Conservation (phyloP, 2,797 vertebrate genomes). For the Pipistrellus kuhlii region DNA sequence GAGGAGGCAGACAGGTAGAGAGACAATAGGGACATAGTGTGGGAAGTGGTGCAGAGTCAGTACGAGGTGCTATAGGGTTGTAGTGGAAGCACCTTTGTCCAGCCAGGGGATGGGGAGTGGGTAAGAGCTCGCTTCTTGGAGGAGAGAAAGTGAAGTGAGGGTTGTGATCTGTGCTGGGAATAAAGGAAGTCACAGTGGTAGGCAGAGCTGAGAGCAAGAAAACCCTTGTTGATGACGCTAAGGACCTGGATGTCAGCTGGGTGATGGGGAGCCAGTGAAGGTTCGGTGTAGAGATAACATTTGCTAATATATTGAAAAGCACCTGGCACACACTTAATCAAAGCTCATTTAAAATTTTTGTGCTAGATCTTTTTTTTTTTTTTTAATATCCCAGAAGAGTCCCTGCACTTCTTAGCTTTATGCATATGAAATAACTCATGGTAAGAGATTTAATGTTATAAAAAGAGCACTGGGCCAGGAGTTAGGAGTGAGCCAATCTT, state of each 20-base stretch:
- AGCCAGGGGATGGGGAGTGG: neutral
- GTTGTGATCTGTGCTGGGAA: neutral
- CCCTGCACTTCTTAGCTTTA: neutral
- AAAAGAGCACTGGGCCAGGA: neutral
- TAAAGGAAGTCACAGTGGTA: neutral
- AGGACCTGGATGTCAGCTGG: neutral
- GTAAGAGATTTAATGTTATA: neutral
- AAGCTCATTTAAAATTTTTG: neutral
- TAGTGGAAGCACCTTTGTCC: neutral
- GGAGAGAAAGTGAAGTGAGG: neutral
- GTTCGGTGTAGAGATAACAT: neutral
- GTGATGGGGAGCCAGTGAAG: neutral
- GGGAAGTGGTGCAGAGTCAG: neutral
- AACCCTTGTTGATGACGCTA: neutral
- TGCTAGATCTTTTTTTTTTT: neutral
- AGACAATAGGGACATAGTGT: neutral
- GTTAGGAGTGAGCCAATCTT: neutral
- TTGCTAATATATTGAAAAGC: neutral
- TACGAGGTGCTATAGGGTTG: accelerated
- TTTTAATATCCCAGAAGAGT: neutral
- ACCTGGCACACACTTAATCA: neutral
- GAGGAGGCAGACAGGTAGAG: neutral
- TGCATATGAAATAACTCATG: neutral
- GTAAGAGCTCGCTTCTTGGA: neutral
- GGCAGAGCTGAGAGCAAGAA: neutral